Evolutionary conservation across 2,113 vertebrate species (phyloP), one percentile per base, ranked within the genome.

Genomic region (Sander lucioperca): DNA sequence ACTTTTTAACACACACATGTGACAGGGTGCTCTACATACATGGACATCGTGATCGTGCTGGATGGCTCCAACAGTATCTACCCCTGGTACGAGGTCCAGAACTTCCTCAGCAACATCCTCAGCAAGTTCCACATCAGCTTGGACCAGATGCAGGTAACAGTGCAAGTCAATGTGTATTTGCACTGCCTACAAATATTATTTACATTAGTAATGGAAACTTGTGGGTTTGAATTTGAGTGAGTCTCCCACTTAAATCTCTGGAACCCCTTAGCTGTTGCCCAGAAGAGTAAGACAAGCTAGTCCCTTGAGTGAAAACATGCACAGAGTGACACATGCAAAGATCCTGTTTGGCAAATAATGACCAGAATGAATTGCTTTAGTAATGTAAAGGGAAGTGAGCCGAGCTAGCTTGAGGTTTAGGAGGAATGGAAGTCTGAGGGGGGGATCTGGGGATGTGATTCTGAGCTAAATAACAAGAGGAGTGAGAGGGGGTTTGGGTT

Each of bases 51-150:
- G 50, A 96, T 99, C 0, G 96, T 99, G 18, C 94, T 99, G 89
- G 98, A 99, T 0, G 98, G 98, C 12, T 99, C 98, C 85, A 99
- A 99, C 92, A 99, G 98, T 83, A 99, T 99, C 93, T 99, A 99
- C 86, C 98, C 98, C 23, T 99, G 98, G 98, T 95, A 90, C 2
- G 97, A 99, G 87, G 98, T 99, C 70, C 98, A 98, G 93, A 97
- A 96, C 19, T 99, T 99, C 88, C 97, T 99, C 10, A 96, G 97
- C 86, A 99, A 97, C 95, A 92, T 99, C 84, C 97, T 99, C 85
- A 95, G 96, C 91, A 98, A 96, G 78, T 97, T 99, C 79, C 98
- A 99, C 93, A 97, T 99, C 18, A 97, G 97, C 30, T 96, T 97
- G 0, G 97, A 97, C 18, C 98, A 99, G 92, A 99, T 98, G 94